Percentiles rank a stretch among this genome's conserved stretches.
These are phyloP conservation scores for Gymnobelideus leadbeateri DNA, from an alignment of 2,113 vertebrate genomes.

Conservation along the genomic window DNA sequence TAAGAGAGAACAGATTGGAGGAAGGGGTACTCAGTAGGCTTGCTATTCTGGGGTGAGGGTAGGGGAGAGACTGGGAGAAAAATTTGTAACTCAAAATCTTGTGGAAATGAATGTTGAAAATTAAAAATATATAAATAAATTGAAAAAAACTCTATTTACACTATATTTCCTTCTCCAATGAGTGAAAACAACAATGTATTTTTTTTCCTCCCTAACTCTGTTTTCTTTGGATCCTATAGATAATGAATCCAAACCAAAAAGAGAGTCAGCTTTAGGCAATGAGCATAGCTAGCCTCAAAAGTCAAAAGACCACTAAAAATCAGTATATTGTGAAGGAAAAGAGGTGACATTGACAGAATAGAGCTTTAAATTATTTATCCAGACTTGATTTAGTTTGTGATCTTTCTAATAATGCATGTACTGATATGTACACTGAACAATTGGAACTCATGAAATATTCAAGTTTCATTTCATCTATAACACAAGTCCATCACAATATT, in stretches of 20 bases:
- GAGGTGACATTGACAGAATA: neutral
- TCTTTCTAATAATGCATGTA: neutral
- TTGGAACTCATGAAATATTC: conserved; percentile 8
- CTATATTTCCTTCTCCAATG: conserved; percentile 20
- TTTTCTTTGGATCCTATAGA: neutral
- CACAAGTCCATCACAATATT: neutral
- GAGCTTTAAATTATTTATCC: too few species aligned
- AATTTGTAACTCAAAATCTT: too few species aligned
- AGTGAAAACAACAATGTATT: neutral
- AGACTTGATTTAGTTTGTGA: neutral
- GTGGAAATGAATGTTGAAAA: too few species aligned
- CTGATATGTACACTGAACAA: neutral
- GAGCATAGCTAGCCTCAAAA: neutral
- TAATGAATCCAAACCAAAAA: neutral
- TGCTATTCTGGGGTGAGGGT: too few species aligned
- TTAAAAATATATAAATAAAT: too few species aligned
- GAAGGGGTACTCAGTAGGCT: too few species aligned
- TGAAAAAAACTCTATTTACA: neutral
- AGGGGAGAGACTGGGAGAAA: too few species aligned
- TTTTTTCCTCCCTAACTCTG: neutral
- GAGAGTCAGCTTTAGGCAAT: neutral
- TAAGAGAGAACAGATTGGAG: too few species aligned
- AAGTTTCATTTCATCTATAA: neutral
- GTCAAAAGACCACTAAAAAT: neutral
- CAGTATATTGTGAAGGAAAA: neutral